Conservation (phyloP, 2,888 invertebrate species). For the Drosophila siamana region DNA sequence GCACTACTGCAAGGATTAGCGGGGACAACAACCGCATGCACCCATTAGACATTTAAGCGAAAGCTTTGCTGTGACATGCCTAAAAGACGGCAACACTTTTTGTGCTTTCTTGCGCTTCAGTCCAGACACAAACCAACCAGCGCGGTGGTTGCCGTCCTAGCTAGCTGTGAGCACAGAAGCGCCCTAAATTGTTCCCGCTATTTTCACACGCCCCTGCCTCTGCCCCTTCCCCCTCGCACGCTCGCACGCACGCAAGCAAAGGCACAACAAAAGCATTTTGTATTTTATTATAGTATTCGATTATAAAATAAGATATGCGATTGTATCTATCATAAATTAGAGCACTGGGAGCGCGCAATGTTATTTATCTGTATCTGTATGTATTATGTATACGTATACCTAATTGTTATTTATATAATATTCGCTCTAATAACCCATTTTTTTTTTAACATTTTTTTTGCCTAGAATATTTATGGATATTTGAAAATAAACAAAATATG, state of each 20-base stretch:
- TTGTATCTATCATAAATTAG: conserved; percentile 19
- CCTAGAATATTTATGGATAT: conserved; percentile 6
- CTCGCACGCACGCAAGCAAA: conserved; percentile 11
- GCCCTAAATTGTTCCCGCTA: conserved; percentile 27
- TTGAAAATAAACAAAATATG: conserved; percentile 3
- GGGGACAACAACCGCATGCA: not conserved
- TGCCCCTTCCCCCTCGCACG: not conserved
- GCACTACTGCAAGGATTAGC: conserved; percentile 75
- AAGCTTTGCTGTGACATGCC: conserved; percentile 42
- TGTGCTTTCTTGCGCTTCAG: conserved; percentile 16
- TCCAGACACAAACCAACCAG: not conserved
- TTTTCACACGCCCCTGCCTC: conserved; percentile 3
- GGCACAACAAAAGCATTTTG: conserved; percentile 42
- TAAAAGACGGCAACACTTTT: conserved; percentile 33
- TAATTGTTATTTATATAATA: conserved; percentile 43
- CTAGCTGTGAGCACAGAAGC: not conserved
- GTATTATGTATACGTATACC: conserved; percentile 17
- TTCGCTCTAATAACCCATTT: conserved; percentile 11
- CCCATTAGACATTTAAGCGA: conserved; percentile 9
- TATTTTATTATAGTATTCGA: conserved; percentile 70
- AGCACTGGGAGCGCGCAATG: conserved; percentile 25
- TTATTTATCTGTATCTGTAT: conserved; percentile 31
- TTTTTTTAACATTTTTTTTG: conserved; percentile 8
- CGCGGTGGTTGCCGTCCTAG: conserved; percentile 15
- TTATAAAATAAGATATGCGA: conserved; percentile 38